A percentile compares a stretch with the other conserved stretches of the same genome.
Conservation (phyloP, 2,888 invertebrate species). For the Drosophila ustulata region DNA sequence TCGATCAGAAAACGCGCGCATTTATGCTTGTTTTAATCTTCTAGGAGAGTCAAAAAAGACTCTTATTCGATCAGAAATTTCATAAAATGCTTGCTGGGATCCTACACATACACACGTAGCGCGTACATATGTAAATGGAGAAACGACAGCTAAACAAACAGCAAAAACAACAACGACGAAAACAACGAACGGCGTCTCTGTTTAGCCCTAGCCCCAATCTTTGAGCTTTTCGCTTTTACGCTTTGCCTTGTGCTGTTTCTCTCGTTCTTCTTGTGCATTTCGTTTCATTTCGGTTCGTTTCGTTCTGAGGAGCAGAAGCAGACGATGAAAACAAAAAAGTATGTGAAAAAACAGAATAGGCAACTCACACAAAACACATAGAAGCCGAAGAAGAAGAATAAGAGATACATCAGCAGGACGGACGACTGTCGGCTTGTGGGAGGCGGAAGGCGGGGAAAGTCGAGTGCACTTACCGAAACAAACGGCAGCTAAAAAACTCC, state of each 20-base stretch:
- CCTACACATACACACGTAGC: conserved; percentile 20
- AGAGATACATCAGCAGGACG: conserved; percentile 6
- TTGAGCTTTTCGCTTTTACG: conserved; percentile 55
- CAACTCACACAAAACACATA: conserved; percentile 39
- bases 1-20: no score
- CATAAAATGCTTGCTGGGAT: no score
- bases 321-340: conserved; percentile 78
- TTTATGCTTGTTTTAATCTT: no score
- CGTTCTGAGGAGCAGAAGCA: conserved; percentile 50
- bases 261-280: conserved; percentile 39
- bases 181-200: conserved; percentile 55
- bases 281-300: conserved; percentile 20
- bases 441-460: neutral
- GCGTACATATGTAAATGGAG: conserved; percentile 60
- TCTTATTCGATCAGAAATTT: no score
- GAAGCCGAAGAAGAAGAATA: conserved; percentile 14
- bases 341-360: conserved; percentile 63
- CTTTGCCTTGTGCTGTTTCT: conserved; percentile 40
- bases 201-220: conserved; percentile 65
- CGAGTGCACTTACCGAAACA: conserved; percentile 48
- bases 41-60: no score
- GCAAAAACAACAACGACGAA: conserved; percentile 44
- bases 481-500: conserved; percentile 20
- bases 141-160: conserved; percentile 74
- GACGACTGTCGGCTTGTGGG: no score